phyloP scores from a whole-genome alignment of 64 coral and sea anemone species.

The Exaiptasia diaphana region DNA sequence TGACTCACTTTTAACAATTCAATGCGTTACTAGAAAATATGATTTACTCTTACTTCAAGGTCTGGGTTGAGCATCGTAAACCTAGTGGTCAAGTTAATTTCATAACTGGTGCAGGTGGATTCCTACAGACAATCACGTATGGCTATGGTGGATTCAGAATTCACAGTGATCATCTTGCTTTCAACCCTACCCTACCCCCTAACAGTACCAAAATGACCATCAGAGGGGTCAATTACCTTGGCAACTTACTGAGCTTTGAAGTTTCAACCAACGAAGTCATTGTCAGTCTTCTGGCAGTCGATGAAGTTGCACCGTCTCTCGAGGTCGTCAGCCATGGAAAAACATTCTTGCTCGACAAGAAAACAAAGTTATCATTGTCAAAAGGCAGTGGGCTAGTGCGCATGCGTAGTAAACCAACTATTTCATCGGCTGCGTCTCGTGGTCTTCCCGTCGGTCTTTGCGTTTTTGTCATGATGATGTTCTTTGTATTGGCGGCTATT shows the following conservation, averaged over 20 bases:
- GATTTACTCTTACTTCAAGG: constrained; percentile 24
- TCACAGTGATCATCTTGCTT: constrained; percentile 7
- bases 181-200: constrained; percentile 74
- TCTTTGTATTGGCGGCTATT: neutral
- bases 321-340: constrained; percentile 43
- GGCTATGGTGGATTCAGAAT: constrained; percentile 87
- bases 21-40: no score
- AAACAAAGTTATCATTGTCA: constrained; percentile 28
- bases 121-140: constrained; percentile 80
- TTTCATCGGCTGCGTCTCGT: neutral
- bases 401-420: constrained; percentile 38
- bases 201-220: constrained; percentile 60
- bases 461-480: neutral
- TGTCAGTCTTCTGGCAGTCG: constrained; percentile 40
- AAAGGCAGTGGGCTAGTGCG: constrained; percentile 38
- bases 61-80: constrained; percentile 75
- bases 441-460: neutral
- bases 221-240: constrained; percentile 57
- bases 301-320: constrained; percentile 55
- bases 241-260: constrained; percentile 57
- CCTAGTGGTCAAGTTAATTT: constrained; percentile 73
- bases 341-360: constrained; percentile 14
- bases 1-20: no score
- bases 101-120: constrained; percentile 83
- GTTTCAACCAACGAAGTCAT: constrained; percentile 29